Evolutionary conservation across 2,888 invertebrate species (phyloP), one percentile per base, ranked within the genome.

Genomic region (Carabus problematicus): DNA sequence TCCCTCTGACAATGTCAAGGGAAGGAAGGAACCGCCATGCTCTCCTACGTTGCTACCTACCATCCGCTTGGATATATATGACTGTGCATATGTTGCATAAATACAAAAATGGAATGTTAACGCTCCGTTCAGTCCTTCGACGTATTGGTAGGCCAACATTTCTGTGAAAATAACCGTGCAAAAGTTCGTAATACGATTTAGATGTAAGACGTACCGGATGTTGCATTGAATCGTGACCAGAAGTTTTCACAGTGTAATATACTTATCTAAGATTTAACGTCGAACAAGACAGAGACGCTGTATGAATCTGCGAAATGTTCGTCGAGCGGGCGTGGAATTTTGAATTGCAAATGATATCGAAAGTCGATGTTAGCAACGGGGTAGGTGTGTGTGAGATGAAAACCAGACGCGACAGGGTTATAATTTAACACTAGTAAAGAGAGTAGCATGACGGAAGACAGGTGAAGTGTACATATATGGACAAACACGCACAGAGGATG

Each of bases 171-270:
- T 76, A 76, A 75, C 75, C 75, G 73, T n/a, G 73, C 76, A 75
- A 73, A 75, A 76, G 75, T 78, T 76, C 74, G 77, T 79, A 79
- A 79, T 79, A 79, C 78, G 79, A 80, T 80, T 80, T 79, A 80
- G 79, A 79, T 79, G 79, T 80, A 77, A 79, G 79, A 77, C 79
- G 78, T 78, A 79, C 79, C 79, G 79, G 77, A 79, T 80, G 80
- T 78, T 79, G 77, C 78, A 67, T 71, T 70, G 75, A 79, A 79
- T 79, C 79, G 80, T 80, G 79, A 80, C 79, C 79, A 76, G 79
- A 79, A 80, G 77, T 80, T 78, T 78, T 75, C 78, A 79, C 79
- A 79, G 78, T 78, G 79, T 80, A 79, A 80, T 80, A 79, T 77
- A 78, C 79, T 78, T 77, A 77, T 77, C 78, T 77, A 77, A 79